Evolutionary conservation across 2,797 vertebrate species (phyloP), one percentile per base, ranked within the genome.

Genomic region (Myripristis jacobus): DNA sequence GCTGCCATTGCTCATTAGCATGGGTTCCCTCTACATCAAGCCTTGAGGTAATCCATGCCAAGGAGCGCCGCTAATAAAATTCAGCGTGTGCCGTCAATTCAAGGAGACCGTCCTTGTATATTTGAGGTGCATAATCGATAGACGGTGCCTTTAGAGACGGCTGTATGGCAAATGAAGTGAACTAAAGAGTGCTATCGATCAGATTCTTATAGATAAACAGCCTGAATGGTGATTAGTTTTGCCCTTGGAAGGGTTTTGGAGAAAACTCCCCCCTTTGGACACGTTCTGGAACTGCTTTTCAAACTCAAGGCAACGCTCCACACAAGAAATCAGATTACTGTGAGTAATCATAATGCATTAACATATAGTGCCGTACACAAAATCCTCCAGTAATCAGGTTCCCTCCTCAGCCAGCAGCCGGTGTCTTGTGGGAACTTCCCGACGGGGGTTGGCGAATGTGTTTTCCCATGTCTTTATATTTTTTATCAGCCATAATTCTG

Each of bases 151-250:
- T 63, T 63, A 8, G 59, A 61, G 12, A 61, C 12, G 44, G 12
- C 15, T 61, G 18, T 21, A 12, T 34, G 25, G 59, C 24, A 60
- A 27, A 24, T 44, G 24, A 46, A 60, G 41, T 46, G 24, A 46
- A 57, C 55, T 38, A 12, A 29, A 36, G 34, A 41, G 43, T 13
- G 43, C 43, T 61, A 61, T 61, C 4, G 44, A 47, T 61, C 13
- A 2, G n/a, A 12, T 19, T 11, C 25, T n/a, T 47, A n/a, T 10
- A 47, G 18, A 27, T 3, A n/a, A 48, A 19, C 25, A 48, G 21
- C 29, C 46, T 48, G 6, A 27, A 29, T 29, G 59, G 43, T 34
- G 19, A 58, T 29, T 19, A 48, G 38, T 48, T 18, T 21, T 22
- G 60, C 38, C 60, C 31, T 63, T 50, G 46, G 29, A 19, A 22